phyloP scores from a whole-genome alignment of 2,797 vertebrate genomes.

The Rhinella marina region DNA sequence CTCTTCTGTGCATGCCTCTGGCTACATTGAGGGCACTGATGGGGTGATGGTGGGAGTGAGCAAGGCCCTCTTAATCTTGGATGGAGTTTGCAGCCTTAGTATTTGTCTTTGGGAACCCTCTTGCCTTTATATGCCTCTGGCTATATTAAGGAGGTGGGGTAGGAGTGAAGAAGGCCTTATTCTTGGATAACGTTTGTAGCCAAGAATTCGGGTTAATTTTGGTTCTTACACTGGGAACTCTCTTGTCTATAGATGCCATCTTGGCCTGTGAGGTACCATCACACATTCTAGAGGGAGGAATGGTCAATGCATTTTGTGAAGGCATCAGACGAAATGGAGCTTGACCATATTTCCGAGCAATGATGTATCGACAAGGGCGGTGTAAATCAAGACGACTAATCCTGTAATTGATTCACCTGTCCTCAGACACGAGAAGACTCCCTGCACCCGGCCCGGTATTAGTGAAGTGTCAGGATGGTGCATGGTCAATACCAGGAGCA shows the following conservation, averaged over 20 bases:
- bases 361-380: not conserved
- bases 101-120: no score
- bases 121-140: no score
- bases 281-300: not conserved
- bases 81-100: no score
- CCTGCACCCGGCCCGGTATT: not conserved
- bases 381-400: slow-evolving; percentile 10
- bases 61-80: no score
- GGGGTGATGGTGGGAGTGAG: no score
- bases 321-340: not conserved
- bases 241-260: no score
- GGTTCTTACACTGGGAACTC: no score
- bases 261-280: not conserved
- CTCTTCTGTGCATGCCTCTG: not conserved
- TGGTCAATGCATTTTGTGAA: not conserved
- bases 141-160: no score
- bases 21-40: no score
- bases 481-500: not conserved
- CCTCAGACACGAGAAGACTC: not conserved
- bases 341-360: not conserved
- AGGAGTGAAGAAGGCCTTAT: no score
- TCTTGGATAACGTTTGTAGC: no score
- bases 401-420: slow-evolving; percentile 14
- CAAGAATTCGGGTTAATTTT: no score
- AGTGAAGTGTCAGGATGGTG: not conserved